phyloP scores from a whole-genome alignment of 2,797 vertebrate species.

The Sebastes wilsoni region DNA sequence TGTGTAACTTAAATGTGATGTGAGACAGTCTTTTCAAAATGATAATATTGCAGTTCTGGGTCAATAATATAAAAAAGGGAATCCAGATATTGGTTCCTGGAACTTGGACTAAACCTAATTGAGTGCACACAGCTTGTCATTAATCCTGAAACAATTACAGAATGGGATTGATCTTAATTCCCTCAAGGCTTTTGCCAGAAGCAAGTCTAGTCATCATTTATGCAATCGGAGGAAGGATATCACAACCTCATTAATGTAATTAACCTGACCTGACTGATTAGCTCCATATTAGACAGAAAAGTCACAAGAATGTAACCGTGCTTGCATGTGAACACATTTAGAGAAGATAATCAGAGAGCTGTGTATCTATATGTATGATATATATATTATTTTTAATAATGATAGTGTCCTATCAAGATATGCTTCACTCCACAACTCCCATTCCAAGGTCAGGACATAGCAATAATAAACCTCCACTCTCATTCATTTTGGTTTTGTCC shows the following conservation, averaged over 20 bases:
- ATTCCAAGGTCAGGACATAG: neutral
- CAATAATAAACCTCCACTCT: neutral
- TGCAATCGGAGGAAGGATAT: slow-evolving; percentile 8
- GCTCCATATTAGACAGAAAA: neutral
- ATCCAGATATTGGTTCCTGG: slow-evolving; percentile 24
- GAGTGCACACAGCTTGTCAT: slow-evolving; percentile 44
- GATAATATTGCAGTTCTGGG: neutral
- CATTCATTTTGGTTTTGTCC: neutral
- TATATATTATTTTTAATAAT: neutral
- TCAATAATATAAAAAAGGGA: slow-evolving; percentile 1
- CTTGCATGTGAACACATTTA: neutral
- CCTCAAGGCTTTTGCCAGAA: slow-evolving; percentile 13
- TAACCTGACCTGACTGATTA: slow-evolving; percentile 40
- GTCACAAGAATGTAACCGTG: neutral
- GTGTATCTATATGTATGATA: neutral
- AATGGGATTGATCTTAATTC: slow-evolving; percentile 61
- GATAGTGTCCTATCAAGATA: neutral
- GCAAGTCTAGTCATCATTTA: slow-evolving; percentile 25
- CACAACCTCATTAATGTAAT: slow-evolving; percentile 28
- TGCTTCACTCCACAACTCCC: neutral
- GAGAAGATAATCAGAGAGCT: neutral
- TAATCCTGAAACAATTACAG: slow-evolving; percentile 57
- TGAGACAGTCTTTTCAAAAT: neutral
- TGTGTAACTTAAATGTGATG: neutral
- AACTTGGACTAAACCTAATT: slow-evolving; percentile 18